Conservation (phyloP, 2,797 vertebrate genomes). For the Champsocephalus esox region DNA sequence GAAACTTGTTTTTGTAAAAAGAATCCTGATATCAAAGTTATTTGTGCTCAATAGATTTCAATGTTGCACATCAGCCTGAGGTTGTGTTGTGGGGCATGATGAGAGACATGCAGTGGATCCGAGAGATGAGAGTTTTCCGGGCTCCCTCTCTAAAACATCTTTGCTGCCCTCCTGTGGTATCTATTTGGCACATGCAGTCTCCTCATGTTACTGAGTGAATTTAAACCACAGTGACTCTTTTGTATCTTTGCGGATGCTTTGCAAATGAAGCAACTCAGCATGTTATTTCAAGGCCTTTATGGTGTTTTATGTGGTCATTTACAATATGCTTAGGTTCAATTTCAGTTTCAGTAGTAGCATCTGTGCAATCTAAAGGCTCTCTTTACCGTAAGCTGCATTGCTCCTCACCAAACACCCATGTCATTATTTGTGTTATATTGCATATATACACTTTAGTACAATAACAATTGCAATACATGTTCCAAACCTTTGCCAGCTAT, state of each 20-base stretch:
- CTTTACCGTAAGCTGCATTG: neutral
- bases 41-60: neutral
- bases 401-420: neutral
- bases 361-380: neutral
- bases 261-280: conserved; percentile 1
- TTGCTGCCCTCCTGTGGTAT: conserved; percentile 59
- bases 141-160: conserved; percentile 1
- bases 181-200: neutral
- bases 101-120: too few relatives aligned
- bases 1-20: too few relatives aligned
- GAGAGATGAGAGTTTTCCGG: neutral
- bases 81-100: neutral
- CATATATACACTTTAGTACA: neutral
- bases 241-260: neutral
- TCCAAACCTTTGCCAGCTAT: neutral
- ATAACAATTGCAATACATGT: neutral
- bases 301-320: neutral
- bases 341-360: neutral
- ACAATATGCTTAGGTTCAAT: neutral
- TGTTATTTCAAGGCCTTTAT: neutral
- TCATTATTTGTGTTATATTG: neutral
- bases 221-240: neutral
- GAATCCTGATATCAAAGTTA: neutral
- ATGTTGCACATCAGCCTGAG: neutral
- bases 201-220: neutral